Evolutionary conservation across 92 coral and sea anemone species (phyloP).

Genomic region (Phenganax stokvisi): DNA sequence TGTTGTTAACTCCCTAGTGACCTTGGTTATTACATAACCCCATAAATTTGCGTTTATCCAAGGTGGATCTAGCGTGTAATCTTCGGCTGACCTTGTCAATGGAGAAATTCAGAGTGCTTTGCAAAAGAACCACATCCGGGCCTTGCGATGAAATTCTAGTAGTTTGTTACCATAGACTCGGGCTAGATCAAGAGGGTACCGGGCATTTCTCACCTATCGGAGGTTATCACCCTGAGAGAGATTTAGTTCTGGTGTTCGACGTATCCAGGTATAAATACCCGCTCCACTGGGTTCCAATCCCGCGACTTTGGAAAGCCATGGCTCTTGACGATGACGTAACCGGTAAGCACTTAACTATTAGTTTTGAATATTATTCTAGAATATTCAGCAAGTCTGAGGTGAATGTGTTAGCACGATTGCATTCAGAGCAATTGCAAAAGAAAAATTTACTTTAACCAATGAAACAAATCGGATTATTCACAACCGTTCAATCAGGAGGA

Average conservation of each 20-base stretch:
- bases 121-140: constrained; percentile 12
- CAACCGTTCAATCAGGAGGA: too few species aligned
- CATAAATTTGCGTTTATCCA: too few species aligned
- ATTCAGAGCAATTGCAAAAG: too few species aligned
- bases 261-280: constrained; percentile 88
- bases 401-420: too few species aligned
- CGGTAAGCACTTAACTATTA: constrained; percentile 36
- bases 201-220: constrained; percentile 91
- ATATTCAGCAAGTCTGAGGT: too few species aligned
- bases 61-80: constrained; percentile 47
- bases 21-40: too few species aligned
- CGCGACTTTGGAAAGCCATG: constrained; percentile 63
- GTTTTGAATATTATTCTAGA: too few species aligned
- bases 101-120: constrained; percentile 46
- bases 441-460: too few species aligned
- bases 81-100: constrained; percentile 40
- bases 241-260: constrained; percentile 69
- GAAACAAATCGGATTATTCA: too few species aligned
- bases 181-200: constrained; percentile 63
- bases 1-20: too few species aligned
- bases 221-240: constrained; percentile 64
- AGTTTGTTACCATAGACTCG: constrained; percentile 51
- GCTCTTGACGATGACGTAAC: constrained; percentile 57
- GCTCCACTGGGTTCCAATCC: constrained; percentile 75
- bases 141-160: constrained; percentile 12